phyloP scores from a whole-genome alignment of 2,888 invertebrate species.

The Agrotis exclamationis region DNA sequence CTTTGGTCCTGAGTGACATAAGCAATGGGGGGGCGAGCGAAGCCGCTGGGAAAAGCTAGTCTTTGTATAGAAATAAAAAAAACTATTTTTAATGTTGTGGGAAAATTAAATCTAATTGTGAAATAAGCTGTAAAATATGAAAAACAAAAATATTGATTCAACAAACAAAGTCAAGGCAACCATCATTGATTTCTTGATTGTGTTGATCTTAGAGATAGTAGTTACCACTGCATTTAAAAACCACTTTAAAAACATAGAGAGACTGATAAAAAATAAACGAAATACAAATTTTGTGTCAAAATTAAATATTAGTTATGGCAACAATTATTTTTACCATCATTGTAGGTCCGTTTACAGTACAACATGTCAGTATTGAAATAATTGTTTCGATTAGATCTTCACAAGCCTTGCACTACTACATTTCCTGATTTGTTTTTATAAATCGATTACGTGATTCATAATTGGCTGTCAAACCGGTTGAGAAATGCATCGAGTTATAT shows the following conservation, averaged over 20 bases:
- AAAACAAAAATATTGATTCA: constrained; percentile 26
- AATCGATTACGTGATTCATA: constrained; percentile 2
- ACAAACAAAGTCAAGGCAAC: constrained; percentile 27
- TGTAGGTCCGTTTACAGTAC: not conserved
- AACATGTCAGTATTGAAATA: no score
- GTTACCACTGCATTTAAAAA: not conserved
- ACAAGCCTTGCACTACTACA: not conserved
- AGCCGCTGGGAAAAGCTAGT: no score
- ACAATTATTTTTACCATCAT: not conserved
- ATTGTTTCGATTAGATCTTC: not conserved
- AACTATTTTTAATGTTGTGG: not conserved
- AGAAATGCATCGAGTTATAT: not conserved
- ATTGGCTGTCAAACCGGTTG: not conserved
- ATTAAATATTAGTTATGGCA: not conserved
- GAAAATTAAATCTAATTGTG: not conserved
- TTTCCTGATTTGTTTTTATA: no score
- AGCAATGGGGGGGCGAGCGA: no score
- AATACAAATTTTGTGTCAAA: not conserved
- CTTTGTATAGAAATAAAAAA: no score
- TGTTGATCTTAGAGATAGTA: not conserved
- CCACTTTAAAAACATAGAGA: not conserved
- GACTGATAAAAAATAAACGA: not conserved
- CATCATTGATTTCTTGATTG: constrained; percentile 15
- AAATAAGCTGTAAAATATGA: not conserved
- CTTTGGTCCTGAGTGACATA: no score